A percentile compares a stretch with the other conserved stretches of the same genome.
Evolutionary conservation across 2,113 vertebrate genomes (phyloP).

Genomic region (Prunella himalayana): DNA sequence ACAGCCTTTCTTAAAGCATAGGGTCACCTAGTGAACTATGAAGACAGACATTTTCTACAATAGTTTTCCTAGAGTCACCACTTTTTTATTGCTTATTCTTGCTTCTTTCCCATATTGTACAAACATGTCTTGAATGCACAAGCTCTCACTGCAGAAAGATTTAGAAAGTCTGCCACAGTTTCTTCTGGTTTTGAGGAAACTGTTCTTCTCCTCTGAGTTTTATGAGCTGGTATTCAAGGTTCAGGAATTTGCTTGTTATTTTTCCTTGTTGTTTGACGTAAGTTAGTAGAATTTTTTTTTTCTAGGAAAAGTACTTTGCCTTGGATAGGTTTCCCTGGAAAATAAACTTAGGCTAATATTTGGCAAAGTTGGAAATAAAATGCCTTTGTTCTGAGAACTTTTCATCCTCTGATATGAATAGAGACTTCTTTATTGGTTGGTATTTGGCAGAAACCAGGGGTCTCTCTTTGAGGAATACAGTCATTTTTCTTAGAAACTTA

Average conservation of each 20-base stretch:
- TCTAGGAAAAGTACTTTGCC: not conserved
- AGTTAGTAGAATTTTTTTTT: not conserved
- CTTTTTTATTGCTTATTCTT: not conserved
- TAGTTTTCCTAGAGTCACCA: not conserved
- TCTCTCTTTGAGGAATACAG: not conserved
- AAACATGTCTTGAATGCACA: not conserved
- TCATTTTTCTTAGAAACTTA: not conserved
- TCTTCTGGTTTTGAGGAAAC: not conserved
- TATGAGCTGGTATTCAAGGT: not conserved
- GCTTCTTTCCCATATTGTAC: not conserved
- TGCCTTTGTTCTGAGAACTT: not conserved
- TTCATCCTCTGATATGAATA: not conserved
- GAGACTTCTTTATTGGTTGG: not conserved
- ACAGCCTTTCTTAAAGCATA: not conserved
- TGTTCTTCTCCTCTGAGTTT: not conserved
- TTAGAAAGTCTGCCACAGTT: not conserved
- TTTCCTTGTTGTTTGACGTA: not conserved
- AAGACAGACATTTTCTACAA: not conserved
- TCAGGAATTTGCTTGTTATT: conserved; percentile 1
- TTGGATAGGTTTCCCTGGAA: not conserved
- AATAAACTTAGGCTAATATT: not conserved
- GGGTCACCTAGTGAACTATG: not conserved
- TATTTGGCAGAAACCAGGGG: not conserved
- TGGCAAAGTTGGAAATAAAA: not conserved
- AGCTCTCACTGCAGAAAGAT: not conserved